Conservation (phyloP, 2,888 invertebrate genomes). For the Caenorhabditis uteleia region DNA sequence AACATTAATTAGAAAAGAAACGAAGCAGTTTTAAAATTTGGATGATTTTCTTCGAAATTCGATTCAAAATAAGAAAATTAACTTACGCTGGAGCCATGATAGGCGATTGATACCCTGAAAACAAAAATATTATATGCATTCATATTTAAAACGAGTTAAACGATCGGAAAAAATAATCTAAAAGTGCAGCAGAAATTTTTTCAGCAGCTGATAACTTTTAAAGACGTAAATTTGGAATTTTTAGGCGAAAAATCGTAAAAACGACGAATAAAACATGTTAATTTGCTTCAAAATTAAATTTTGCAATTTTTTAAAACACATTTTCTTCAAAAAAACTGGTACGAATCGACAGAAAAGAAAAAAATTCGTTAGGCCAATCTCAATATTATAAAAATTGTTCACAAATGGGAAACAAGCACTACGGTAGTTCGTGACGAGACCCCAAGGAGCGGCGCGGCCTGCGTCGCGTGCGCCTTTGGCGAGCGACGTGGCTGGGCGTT, state of each 20-base stretch:
- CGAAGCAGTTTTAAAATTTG: no score
- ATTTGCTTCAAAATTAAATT: no score
- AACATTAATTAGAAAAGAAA: neutral
- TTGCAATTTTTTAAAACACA: neutral
- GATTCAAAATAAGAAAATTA: constrained; percentile 1
- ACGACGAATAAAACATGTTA: neutral
- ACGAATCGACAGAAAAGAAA: constrained; percentile 10
- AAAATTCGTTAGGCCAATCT: constrained; percentile 37
- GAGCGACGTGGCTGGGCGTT: constrained; percentile 32
- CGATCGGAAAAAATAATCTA: neutral
- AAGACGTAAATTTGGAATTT: no score
- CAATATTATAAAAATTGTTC: constrained; percentile 20
- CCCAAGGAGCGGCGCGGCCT: constrained; percentile 20
- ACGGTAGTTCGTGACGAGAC: constrained; percentile 33
- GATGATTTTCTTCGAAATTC: constrained; percentile 5
- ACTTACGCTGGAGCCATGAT: constrained; percentile 42
- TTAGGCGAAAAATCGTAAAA: neutral
- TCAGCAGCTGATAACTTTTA: no score
- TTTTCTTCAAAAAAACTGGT: neutral
- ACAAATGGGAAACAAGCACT: constrained; percentile 3
- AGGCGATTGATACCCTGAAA: constrained; percentile 37
- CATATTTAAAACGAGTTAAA: neutral
- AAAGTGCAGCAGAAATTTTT: no score
- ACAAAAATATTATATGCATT: neutral
- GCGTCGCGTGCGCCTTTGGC: constrained; percentile 13